phyloP scores from a whole-genome alignment of 53 echinoderm and acorn worm genomes.

The Echinarachnius parma region DNA sequence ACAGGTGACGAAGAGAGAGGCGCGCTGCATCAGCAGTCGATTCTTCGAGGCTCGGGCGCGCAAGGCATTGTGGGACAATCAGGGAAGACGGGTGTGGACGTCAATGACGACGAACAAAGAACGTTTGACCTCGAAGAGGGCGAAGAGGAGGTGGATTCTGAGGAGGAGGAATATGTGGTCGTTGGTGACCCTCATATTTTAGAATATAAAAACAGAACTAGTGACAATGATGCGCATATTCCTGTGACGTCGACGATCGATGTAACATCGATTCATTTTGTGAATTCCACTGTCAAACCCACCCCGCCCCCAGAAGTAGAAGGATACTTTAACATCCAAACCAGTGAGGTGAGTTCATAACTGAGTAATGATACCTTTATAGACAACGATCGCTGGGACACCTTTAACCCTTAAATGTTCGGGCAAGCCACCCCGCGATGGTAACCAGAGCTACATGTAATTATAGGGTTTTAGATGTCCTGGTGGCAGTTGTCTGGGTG shows the following conservation, averaged over 20 bases:
- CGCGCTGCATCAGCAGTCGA: slow-evolving; percentile 21
- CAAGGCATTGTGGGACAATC: not conserved
- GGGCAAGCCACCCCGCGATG: too few relatives aligned
- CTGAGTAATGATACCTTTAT: not conserved
- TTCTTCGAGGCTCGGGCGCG: slow-evolving; percentile 9
- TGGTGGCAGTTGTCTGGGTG: too few relatives aligned
- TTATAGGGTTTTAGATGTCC: too few relatives aligned
- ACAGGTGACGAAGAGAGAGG: not conserved
- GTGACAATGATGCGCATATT: slow-evolving; percentile 2
- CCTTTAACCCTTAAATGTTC: too few relatives aligned
- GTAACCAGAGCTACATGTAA: too few relatives aligned
- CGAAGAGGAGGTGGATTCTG: slow-evolving; percentile 15
- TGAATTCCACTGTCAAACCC: slow-evolving; percentile 44
- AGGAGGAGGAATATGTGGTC: slow-evolving; percentile 12
- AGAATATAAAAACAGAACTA: not conserved
- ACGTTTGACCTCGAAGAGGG: slow-evolving; percentile 12
- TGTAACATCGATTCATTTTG: slow-evolving; percentile 30
- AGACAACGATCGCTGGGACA: too few relatives aligned
- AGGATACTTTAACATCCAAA: slow-evolving; percentile 66
- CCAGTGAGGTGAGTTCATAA: slow-evolving; percentile 56
- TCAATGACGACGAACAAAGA: slow-evolving; percentile 21
- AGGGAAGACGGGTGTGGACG: not conserved
- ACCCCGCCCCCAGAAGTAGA: slow-evolving; percentile 76
- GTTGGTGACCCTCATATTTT: not conserved
- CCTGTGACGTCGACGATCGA: slow-evolving; percentile 29